Evolutionary conservation across 1,140 invertebrate genomes (phyloP).

Genomic region (Drosophila nigromelanica): DNA sequence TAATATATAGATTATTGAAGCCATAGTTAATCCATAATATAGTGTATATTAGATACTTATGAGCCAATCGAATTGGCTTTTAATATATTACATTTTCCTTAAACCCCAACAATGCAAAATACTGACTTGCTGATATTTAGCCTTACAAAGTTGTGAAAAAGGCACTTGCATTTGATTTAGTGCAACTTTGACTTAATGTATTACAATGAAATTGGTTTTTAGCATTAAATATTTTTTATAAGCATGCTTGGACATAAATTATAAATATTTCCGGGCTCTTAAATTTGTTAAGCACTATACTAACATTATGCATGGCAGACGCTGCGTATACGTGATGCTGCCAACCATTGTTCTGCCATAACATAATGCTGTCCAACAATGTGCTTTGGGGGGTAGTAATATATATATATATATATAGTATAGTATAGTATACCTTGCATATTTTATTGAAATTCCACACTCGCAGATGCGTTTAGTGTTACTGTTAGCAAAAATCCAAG

Average conservation of each 20-base stretch:
- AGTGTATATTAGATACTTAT: too few relatives aligned
- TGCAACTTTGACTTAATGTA: neutral
- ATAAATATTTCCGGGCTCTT: slow-evolving; percentile 25
- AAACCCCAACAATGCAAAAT: too few relatives aligned
- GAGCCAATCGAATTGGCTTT: too few relatives aligned
- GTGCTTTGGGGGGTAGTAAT: neutral
- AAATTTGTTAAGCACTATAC: slow-evolving; percentile 19
- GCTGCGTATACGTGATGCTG: slow-evolving; percentile 53
- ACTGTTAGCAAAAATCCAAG: slow-evolving; percentile 60
- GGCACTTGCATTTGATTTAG: too few relatives aligned
- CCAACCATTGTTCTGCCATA: slow-evolving; percentile 46
- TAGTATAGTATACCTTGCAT: slow-evolving; percentile 65
- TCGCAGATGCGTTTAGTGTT: slow-evolving; percentile 73
- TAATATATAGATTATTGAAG: too few relatives aligned
- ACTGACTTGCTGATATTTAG: neutral
- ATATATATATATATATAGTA: slow-evolving; percentile 6
- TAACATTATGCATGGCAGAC: slow-evolving; percentile 33
- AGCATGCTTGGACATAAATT: neutral
- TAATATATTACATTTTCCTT: too few relatives aligned
- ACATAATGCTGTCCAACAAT: too few relatives aligned
- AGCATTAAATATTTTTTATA: neutral
- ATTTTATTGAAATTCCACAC: slow-evolving; percentile 78
- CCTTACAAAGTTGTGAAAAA: neutral
- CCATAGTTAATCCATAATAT: too few relatives aligned
- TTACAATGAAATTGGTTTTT: neutral